Conservation (phyloP, 2,888 invertebrate species). For the Ceraclea dissimilis region DNA sequence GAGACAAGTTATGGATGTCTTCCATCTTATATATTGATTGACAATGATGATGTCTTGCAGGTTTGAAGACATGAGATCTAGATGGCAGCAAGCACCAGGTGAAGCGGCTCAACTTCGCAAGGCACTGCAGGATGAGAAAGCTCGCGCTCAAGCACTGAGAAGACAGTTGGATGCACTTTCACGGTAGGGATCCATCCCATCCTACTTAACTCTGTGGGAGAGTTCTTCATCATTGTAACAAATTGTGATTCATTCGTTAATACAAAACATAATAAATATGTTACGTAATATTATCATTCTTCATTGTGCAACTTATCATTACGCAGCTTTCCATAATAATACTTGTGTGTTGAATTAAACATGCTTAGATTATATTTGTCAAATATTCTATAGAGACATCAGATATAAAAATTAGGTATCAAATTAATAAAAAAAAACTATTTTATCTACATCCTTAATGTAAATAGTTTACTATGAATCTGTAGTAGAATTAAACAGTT, state of each 20-base stretch:
- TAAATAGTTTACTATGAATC: too few species aligned
- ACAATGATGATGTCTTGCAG: slow-evolving; percentile 28
- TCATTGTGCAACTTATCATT: too few species aligned
- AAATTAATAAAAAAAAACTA: too few species aligned
- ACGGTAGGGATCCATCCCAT: slow-evolving; percentile 19
- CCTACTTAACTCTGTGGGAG: neutral
- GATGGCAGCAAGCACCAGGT: slow-evolving; percentile 29
- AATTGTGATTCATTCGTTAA: neutral
- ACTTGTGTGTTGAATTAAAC: too few species aligned
- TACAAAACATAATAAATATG: neutral
- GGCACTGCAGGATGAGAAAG: slow-evolving; percentile 24
- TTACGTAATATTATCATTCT: neutral
- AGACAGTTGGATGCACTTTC: slow-evolving; percentile 24
- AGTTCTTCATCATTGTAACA: neutral
- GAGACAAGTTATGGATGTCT: too few species aligned
- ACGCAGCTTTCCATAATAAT: too few species aligned
- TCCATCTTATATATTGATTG: too few species aligned
- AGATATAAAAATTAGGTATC: too few species aligned
- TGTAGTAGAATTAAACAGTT: too few species aligned
- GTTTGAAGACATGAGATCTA: slow-evolving; percentile 44
- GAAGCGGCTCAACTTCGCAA: slow-evolving; percentile 23
- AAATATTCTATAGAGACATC: too few species aligned
- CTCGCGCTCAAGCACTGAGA: slow-evolving; percentile 20
- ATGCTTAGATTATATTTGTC: too few species aligned
- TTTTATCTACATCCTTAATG: too few species aligned